phyloP scores from a whole-genome alignment of 1,140 invertebrate species.

The Samia ricini region DNA sequence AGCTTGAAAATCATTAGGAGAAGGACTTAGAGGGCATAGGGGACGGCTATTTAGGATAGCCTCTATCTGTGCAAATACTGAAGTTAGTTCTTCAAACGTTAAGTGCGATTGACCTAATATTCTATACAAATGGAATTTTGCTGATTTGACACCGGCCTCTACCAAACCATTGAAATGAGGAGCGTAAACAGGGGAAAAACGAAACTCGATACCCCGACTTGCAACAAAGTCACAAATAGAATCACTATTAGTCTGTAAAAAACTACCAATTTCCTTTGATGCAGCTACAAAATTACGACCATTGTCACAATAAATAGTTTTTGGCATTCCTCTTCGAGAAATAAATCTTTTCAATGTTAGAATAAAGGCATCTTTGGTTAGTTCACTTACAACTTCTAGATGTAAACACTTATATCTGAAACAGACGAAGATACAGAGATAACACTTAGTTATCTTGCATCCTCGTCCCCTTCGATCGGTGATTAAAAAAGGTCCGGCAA shows the following conservation, averaged over 20 bases:
- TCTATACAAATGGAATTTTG: slow-evolving; percentile 37
- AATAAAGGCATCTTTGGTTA: slow-evolving; percentile 14
- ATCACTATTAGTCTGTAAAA: neutral
- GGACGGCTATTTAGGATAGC: slow-evolving; percentile 57
- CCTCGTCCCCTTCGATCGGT: slow-evolving; percentile 6
- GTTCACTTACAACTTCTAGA: slow-evolving; percentile 6
- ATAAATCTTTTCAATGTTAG: slow-evolving; percentile 10
- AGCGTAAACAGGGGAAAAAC: neutral
- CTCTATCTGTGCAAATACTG: slow-evolving; percentile 46
- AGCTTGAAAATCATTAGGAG: slow-evolving; percentile 39
- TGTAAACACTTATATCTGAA: neutral
- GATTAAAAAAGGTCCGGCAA: slow-evolving; percentile 4
- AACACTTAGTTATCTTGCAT: neutral
- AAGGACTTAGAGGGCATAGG: slow-evolving; percentile 45
- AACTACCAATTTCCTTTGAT: neutral
- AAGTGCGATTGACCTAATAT: slow-evolving; percentile 31
- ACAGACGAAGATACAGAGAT: slow-evolving; percentile 2
- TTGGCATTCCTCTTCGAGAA: slow-evolving; percentile 13
- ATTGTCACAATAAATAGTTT: slow-evolving; percentile 14
- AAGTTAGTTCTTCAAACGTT: slow-evolving; percentile 43
- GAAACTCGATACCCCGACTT: neutral
- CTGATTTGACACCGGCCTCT: slow-evolving; percentile 8
- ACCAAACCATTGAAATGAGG: slow-evolving; percentile 1
- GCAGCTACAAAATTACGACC: slow-evolving; percentile 12
- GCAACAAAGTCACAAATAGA: slow-evolving; percentile 1